Evolutionary conservation across 2,113 vertebrate genomes (phyloP), one percentile per base, ranked within the genome.

Genomic region (Saimiri boliviensis): DNA sequence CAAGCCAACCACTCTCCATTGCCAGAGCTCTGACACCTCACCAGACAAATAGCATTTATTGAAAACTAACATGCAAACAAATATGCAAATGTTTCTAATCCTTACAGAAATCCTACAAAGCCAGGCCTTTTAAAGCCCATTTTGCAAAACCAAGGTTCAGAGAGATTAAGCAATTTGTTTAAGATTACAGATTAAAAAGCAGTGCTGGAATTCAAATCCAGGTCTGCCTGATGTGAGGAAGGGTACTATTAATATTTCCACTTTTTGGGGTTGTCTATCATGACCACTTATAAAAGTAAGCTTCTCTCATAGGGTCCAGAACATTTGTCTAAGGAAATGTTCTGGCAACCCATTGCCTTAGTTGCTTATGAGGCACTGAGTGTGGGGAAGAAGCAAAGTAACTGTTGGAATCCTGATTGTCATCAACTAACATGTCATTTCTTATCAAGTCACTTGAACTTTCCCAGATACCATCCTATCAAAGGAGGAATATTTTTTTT

Each of bases 151-250:
- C 54, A 20, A 49, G 6, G 3, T 13, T 54, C 63, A 83, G 13
- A 60, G 47, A 70, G 4, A n/a, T 86, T 54, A 74, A 96, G 63
- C 1, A 49, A 35, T 10, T 66, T 54, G 17, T 14, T 80, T 8
- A 87, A 54, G 32, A 30, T 91, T 56, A 71, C 17, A n/a, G 11
- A 63, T 8, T 63, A 82, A 37, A 0, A 8, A 4, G 3, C 2
- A 83, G 42, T 86, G 6, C 32, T 84, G 8, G 63, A 58, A 16
- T n/a, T 89, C 10, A 76, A 71, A 82, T 81, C 27, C 25, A 42
- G 25, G 8, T 58, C 20, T 37, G 11, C 3, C 4, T 49, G 17
- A 84, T 52, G 19, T 27, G 0, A 5, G 0, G 2, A 7, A 63
- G 32, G 25, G 0, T 25, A 21, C 3, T 32, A 35, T 8, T 35